Evolutionary conservation across 1,140 invertebrate species (phyloP), one percentile per base, ranked within the genome.

Genomic region (Zaprionus africanus): DNA sequence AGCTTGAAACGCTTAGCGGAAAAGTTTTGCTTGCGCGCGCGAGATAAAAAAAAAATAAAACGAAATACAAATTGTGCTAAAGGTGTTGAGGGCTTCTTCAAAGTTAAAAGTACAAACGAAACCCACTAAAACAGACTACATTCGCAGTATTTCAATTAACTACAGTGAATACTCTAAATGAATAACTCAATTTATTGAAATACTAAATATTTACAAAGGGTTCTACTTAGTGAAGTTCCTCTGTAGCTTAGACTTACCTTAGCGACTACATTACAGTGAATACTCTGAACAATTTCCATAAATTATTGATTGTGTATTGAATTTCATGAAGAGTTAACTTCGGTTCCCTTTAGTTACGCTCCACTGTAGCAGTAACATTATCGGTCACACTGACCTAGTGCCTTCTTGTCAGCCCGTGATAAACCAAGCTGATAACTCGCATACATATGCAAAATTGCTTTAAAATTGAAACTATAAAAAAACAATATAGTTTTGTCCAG

Each of bases 1-100:
- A 88, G 82, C 70, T 90, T 84, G 78, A 90, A 72, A 69, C 78
- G 80, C 69, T 70, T 54, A 74, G 78, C 85, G 75, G 76, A 76
- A 84, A 81, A 81, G 84, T 84, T 84, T 81, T 72, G 68, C 38
- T 13, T 19, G 71, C 57, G 53, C 34, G 71, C 64, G 59, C 70
- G 70, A 67, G 59, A 56, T 53, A 70, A 65, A 65, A 38, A 70
- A 65, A 65, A 38, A 13, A 19, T 60, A 64, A 63, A 58, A 61
- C 13, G 6, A 51, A 54, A 22, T 7, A 26, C 24, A 46, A 36
- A 13, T 57, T 38, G 43, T 57, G 38, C 46, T 17, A 0, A 34
- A 22, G 54, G 64, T 56, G 22, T 36, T 43, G 41, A 31, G 19
- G 15, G 34, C 31, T 38, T 13, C 31, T 4, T 61, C 26, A 49